These are phyloP conservation scores for Ranitomeya variabilis DNA, from an alignment of 2,113 vertebrate genomes.

Conservation along the genomic window DNA sequence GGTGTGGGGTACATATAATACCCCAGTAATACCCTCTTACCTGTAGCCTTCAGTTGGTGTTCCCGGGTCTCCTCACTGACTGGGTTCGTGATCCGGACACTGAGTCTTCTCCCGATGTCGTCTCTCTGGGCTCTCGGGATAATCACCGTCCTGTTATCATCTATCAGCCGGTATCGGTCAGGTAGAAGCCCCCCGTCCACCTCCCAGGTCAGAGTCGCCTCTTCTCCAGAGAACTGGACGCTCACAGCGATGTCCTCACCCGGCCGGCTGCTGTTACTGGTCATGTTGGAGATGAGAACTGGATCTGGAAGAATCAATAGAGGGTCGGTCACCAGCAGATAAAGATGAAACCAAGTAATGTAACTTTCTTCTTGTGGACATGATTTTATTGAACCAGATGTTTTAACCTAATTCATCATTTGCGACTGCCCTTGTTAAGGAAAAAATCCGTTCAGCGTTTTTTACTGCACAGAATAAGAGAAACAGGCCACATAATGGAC, in stretches of 20 bases:
- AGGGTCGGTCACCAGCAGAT: slow-evolving; percentile 1
- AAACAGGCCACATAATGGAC: too few relatives aligned
- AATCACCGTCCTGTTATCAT: slow-evolving; percentile 5
- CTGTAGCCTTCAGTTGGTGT: not conserved
- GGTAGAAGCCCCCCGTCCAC: not conserved
- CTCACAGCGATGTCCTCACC: not conserved
- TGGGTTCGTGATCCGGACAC: not conserved
- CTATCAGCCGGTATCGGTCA: slow-evolving; percentile 2
- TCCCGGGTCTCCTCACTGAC: slow-evolving; percentile 22
- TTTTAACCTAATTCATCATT: too few relatives aligned
- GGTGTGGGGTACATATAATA: too few relatives aligned
- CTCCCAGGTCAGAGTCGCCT: not conserved
- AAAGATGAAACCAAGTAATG: too few relatives aligned
- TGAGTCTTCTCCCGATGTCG: not conserved
- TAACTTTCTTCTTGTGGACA: too few relatives aligned
- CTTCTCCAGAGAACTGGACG: slow-evolving; percentile 1
- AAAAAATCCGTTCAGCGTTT: too few relatives aligned
- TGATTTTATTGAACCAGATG: too few relatives aligned
- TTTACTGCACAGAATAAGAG: too few relatives aligned
- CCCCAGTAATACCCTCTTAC: too few relatives aligned
- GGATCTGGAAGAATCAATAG: slow-evolving; percentile 30
- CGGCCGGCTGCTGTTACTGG: not conserved
- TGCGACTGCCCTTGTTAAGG: too few relatives aligned
- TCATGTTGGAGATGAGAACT: not conserved
- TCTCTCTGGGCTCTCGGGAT: not conserved